Evolutionary conservation across 2,797 vertebrate genomes (phyloP).

Genomic region (Threskiornis aethiopicus): DNA sequence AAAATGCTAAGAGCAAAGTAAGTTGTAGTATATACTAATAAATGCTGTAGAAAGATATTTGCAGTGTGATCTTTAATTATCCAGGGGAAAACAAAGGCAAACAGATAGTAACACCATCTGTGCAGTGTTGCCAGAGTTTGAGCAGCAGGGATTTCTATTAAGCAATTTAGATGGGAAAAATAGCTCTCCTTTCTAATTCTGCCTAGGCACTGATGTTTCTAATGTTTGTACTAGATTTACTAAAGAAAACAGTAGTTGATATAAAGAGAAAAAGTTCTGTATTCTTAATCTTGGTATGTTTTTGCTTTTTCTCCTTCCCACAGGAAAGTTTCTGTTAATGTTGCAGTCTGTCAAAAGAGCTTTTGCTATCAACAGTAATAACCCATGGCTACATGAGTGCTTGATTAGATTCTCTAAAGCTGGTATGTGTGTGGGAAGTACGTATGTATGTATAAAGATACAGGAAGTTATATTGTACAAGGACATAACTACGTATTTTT

Average conservation of each 20-base stretch:
- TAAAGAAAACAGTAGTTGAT: background rate
- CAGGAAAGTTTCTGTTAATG: slow-evolving; percentile 84
- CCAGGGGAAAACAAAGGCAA: background rate
- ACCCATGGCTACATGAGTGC: slow-evolving; percentile 82
- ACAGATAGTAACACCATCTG: background rate
- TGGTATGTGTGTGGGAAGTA: slow-evolving; percentile 65
- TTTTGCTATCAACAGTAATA: slow-evolving; percentile 77
- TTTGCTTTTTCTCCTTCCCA: background rate
- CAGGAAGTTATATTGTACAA: background rate
- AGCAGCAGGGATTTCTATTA: background rate
- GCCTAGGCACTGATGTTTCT: background rate
- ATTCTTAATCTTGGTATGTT: background rate
- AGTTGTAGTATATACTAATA: background rate
- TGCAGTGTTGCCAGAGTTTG: background rate
- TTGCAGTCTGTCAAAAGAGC: slow-evolving; percentile 82
- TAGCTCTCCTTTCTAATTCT: background rate
- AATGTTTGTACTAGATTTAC: background rate
- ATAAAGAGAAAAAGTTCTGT: background rate
- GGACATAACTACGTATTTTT: background rate
- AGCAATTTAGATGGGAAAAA: background rate
- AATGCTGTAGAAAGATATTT: background rate
- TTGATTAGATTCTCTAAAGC: slow-evolving; percentile 82
- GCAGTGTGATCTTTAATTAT: background rate
- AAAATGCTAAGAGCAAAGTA: background rate
- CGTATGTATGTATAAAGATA: background rate